phyloP scores from a whole-genome alignment of 2,888 invertebrate genomes.

The Oscheius sp. region DNA sequence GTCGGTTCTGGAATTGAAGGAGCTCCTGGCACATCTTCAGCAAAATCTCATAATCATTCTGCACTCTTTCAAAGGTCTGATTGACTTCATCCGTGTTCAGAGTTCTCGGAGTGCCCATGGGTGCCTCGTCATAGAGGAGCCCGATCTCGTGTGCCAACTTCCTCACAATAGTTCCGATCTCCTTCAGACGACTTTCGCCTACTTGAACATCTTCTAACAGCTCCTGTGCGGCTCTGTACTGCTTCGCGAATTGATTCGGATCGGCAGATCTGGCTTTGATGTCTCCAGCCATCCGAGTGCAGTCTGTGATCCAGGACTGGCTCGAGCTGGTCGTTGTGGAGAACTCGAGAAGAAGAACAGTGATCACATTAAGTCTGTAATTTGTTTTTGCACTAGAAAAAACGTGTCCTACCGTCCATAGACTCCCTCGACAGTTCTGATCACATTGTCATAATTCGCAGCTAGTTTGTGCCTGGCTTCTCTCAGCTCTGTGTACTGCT shows the following conservation, averaged over 20 bases:
- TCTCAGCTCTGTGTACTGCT: conserved; percentile 85
- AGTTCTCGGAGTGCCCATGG: conserved; percentile 31
- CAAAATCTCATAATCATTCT: conserved; percentile 55
- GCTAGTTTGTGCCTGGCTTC: conserved; percentile 60
- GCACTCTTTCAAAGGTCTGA: conserved; percentile 49
- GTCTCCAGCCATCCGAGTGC: conserved; percentile 52
- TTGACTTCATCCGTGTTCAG: conserved; percentile 54
- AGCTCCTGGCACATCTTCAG: conserved; percentile 57
- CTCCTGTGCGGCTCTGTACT: conserved; percentile 39
- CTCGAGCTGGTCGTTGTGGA: conserved; percentile 59
- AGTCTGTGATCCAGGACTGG: conserved; percentile 69
- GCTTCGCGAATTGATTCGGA: conserved; percentile 39
- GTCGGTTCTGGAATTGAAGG: conserved; percentile 55
- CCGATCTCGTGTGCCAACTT: conserved; percentile 54
- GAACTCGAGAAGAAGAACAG: conserved; percentile 65
- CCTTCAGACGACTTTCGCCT: conserved; percentile 45
- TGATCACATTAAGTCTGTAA: conserved; percentile 62
- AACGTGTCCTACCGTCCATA: conserved; percentile 43
- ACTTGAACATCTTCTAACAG: conserved; percentile 47
- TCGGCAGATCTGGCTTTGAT: conserved; percentile 59
- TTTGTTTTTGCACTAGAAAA: not conserved
- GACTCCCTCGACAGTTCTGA: conserved; percentile 57
- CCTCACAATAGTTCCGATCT: conserved; percentile 47
- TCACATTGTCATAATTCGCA: conserved; percentile 61
- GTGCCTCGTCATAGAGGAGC: conserved; percentile 50